Evolutionary conservation across 2,113 vertebrate genomes (phyloP).

Genomic region (Paramisgurnus dabryanus): DNA sequence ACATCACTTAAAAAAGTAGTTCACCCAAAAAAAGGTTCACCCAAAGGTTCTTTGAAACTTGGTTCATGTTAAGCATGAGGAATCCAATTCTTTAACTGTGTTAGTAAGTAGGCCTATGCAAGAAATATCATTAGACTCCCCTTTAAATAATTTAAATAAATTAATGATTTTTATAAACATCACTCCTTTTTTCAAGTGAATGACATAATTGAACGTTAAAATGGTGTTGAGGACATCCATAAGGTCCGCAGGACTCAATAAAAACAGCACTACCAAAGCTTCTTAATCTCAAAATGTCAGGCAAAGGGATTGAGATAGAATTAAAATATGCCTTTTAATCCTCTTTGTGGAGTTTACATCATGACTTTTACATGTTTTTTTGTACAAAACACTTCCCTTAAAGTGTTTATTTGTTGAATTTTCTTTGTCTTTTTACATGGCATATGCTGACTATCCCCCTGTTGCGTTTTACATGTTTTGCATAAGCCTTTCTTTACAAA

Average conservation of each 20-base stretch:
- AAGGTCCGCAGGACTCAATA: constrained; percentile 12
- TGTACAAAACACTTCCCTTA: background rate
- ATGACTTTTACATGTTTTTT: constrained; percentile 28
- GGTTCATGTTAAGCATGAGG: background rate
- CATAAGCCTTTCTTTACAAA: background rate
- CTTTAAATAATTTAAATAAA: background rate
- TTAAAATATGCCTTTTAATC: constrained; percentile 43
- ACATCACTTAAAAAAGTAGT: background rate
- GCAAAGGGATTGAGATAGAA: constrained; percentile 24
- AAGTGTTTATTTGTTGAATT: constrained; percentile 2
- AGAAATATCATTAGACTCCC: too few relatives aligned
- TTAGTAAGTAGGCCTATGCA: too few relatives aligned
- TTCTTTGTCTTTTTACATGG: background rate
- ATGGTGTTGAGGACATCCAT: background rate
- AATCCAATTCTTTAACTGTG: too few relatives aligned
- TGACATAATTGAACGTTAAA: constrained; percentile 1
- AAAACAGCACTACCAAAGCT: constrained; percentile 7
- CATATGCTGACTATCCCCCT: background rate
- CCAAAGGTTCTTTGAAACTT: too few relatives aligned
- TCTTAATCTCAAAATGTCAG: constrained; percentile 22
- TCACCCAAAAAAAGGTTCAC: background rate
- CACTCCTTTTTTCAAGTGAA: background rate
- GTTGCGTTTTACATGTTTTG: background rate
- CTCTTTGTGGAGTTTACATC: constrained; percentile 32
- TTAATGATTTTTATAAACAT: background rate